Evolutionary conservation across 1,140 invertebrate genomes (phyloP).

Genomic region (Drosophila erecta): DNA sequence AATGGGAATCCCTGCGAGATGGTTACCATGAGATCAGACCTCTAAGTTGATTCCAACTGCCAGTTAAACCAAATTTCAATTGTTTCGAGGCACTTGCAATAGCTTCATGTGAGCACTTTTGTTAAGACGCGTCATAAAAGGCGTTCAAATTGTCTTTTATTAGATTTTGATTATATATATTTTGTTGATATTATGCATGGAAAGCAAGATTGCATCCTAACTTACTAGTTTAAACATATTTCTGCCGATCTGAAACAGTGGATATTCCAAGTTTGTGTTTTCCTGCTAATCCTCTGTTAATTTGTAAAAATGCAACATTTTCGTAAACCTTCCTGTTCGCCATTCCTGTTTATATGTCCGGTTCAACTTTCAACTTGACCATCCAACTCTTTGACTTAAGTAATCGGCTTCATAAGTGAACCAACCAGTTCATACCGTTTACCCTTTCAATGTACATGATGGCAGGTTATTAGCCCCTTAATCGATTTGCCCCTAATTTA

Average conservation of each 20-base stretch:
- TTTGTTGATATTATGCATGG: background rate
- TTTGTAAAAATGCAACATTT: background rate
- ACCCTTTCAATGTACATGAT: slow-evolving; percentile 29
- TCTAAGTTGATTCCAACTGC: slow-evolving; percentile 31
- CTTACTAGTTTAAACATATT: no score
- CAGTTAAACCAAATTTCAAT: slow-evolving; percentile 35
- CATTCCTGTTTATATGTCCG: slow-evolving; percentile 22
- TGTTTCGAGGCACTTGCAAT: slow-evolving; percentile 19
- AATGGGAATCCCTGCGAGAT: slow-evolving; percentile 32
- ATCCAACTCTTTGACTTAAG: slow-evolving; percentile 21
- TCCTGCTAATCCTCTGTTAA: background rate
- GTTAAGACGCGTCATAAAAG: background rate
- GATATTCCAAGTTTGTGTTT: background rate
- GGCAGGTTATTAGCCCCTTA: slow-evolving; percentile 6
- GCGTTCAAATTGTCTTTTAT: background rate
- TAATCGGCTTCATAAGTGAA: slow-evolving; percentile 27
- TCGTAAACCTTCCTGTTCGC: slow-evolving; percentile 11
- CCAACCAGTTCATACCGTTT: slow-evolving; percentile 1
- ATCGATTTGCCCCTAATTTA: background rate
- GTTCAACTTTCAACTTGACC: slow-evolving; percentile 41
- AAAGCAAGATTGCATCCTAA: background rate
- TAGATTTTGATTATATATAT: background rate
- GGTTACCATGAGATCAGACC: slow-evolving; percentile 27
- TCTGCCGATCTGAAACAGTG: background rate
- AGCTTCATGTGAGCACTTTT: slow-evolving; percentile 7